These are phyloP conservation scores for Chrysemys picta DNA, from an alignment of 2,113 vertebrate species.

Conservation along the genomic window DNA sequence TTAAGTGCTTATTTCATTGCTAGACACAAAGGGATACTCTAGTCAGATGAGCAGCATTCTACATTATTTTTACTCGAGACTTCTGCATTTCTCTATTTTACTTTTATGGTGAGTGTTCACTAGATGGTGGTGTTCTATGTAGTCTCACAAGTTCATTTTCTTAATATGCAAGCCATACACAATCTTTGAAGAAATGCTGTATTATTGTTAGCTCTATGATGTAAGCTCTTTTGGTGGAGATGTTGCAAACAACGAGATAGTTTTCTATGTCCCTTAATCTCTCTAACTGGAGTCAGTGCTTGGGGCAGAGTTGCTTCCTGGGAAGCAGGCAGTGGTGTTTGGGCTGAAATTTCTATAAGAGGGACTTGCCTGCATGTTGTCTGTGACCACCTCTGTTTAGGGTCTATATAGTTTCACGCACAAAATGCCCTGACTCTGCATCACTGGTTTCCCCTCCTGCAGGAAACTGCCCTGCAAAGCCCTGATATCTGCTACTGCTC, in stretches of 20 bases:
- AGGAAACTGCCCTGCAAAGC: conserved; percentile 32
- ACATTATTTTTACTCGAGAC: background rate
- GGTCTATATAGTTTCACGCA: background rate
- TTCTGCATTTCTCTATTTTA: background rate
- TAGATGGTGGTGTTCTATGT: background rate
- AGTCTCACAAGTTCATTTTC: background rate
- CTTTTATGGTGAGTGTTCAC: background rate
- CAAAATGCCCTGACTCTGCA: conserved; percentile 1
- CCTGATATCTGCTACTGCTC: conserved; percentile 30
- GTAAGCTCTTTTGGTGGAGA: background rate
- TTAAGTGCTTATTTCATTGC: background rate
- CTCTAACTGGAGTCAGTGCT: background rate
- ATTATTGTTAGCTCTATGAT: background rate
- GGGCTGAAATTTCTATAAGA: background rate
- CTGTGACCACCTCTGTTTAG: background rate
- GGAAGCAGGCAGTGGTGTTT: background rate
- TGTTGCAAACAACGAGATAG: background rate
- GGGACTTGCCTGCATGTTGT: rapidly evolving
- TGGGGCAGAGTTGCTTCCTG: background rate
- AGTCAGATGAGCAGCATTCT: background rate
- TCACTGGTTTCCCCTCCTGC: background rate
- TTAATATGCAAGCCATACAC: rapidly evolving
- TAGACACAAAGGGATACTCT: background rate
- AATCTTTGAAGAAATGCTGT: background rate
- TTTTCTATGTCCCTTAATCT: background rate